These are phyloP conservation scores for Cyprinodon brontotheroides DNA, from an alignment of 2,113 vertebrate genomes.

Conservation along the genomic window DNA sequence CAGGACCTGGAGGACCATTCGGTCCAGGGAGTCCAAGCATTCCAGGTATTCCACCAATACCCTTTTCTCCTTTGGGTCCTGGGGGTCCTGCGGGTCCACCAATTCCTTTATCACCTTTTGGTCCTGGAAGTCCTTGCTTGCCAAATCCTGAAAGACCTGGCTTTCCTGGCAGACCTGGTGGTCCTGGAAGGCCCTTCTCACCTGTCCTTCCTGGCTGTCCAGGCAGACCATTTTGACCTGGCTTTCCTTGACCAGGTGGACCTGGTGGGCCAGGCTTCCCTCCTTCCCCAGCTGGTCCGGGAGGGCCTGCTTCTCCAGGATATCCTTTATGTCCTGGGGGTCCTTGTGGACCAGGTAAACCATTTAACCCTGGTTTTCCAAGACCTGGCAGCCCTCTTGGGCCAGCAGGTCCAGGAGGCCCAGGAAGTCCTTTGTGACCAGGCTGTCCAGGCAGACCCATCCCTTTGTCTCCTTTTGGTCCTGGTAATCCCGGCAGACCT, in stretches of 20 bases:
- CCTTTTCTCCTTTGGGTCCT: slow-evolving; percentile 92
- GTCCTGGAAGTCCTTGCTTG: slow-evolving; percentile 90
- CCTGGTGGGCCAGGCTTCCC: slow-evolving; percentile 90
- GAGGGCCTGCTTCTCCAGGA: slow-evolving; percentile 84
- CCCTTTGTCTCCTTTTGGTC: slow-evolving; percentile 94
- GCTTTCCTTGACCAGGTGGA: slow-evolving; percentile 88
- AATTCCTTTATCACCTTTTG: slow-evolving; percentile 90
- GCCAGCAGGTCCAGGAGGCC: slow-evolving; percentile 86
- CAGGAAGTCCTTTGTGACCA: slow-evolving; percentile 89
- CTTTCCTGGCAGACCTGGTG: slow-evolving; percentile 89
- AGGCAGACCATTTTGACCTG: slow-evolving; percentile 88
- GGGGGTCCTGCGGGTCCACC: slow-evolving; percentile 83
- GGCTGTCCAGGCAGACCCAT: slow-evolving; percentile 88
- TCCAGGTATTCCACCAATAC: slow-evolving; percentile 86
- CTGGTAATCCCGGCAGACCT: slow-evolving; percentile 88
- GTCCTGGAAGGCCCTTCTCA: slow-evolving; percentile 90
- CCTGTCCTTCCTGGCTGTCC: slow-evolving; percentile 92
- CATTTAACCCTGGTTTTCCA: slow-evolving; percentile 90
- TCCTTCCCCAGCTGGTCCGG: slow-evolving; percentile 82
- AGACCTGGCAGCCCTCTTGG: slow-evolving; percentile 89
- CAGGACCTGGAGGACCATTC: slow-evolving; percentile 83
- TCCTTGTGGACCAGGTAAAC: slow-evolving; percentile 89
- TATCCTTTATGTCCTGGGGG: slow-evolving; percentile 86
- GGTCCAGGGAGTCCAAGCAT: slow-evolving; percentile 86
- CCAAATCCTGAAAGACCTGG: slow-evolving; percentile 90